phyloP scores from a whole-genome alignment of 2,797 vertebrate genomes.

The Arctocebus calabarensis region DNA sequence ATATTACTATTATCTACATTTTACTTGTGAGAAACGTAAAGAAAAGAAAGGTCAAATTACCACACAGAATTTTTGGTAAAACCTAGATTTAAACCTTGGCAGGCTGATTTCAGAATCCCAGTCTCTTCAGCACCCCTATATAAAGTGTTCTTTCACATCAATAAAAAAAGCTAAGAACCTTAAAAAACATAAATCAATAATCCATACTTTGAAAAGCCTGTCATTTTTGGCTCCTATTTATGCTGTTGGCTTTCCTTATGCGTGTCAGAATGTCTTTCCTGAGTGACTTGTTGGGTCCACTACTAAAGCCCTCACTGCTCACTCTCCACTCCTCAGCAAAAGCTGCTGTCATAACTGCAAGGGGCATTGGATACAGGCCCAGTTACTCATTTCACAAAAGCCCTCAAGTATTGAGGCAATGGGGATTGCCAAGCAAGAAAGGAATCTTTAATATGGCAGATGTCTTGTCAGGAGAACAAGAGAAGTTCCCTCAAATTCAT shows the following conservation, averaged over 20 bases:
- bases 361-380: background rate
- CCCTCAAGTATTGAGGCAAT: background rate
- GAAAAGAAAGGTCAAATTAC: background rate
- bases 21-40: background rate
- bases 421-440: background rate
- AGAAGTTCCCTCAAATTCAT: background rate
- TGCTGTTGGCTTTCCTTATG: background rate
- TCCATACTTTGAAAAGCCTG: background rate
- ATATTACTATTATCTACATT: constrained; percentile 4
- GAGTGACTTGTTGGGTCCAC: background rate
- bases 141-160: constrained; percentile 2
- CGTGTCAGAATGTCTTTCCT: background rate
- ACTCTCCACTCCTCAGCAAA: background rate
- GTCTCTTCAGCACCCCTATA: background rate
- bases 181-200: background rate
- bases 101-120: background rate
- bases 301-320: background rate
- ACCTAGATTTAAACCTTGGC: background rate
- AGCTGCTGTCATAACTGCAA: background rate
- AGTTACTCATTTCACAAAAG: background rate
- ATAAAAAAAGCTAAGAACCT: background rate
- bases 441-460: background rate
- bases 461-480: background rate
- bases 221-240: background rate
- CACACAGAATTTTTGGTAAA: background rate